Conservation (phyloP, 2,797 vertebrate genomes). For the Graptemys geographica region DNA sequence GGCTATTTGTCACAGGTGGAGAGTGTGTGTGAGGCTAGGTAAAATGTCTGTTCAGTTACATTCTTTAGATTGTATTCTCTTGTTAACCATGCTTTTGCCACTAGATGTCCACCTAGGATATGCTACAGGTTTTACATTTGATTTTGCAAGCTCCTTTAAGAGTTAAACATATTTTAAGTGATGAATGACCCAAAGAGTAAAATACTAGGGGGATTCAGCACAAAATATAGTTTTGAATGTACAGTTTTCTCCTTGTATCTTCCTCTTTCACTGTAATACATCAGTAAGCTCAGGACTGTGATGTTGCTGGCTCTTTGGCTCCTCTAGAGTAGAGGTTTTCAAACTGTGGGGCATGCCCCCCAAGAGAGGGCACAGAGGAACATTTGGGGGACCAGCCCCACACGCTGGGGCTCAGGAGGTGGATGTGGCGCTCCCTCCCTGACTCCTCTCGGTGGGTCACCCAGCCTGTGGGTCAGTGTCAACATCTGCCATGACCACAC, state of each 20-base stretch:
- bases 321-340: not conserved
- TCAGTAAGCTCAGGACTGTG: not conserved
- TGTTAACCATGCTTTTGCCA: not conserved
- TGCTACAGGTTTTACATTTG: not conserved
- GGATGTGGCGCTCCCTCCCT: not conserved
- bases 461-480: not conserved
- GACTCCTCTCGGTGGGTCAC: not conserved
- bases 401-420: not conserved
- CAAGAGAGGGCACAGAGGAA: not conserved
- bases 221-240: not conserved
- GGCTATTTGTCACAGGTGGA: not conserved
- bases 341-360: not conserved
- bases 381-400: not conserved
- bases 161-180: not conserved
- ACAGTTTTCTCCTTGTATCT: not conserved
- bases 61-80: not conserved
- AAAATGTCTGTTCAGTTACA: not conserved
- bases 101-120: not conserved
- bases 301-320: not conserved
- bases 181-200: not conserved
- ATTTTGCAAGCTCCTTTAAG: no score
- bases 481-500: not conserved
- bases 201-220: not conserved
- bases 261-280: not conserved
- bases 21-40: not conserved